These are phyloP conservation scores for Epinotia demarniana DNA, from an alignment of 2,888 invertebrate genomes.

Conservation along the genomic window DNA sequence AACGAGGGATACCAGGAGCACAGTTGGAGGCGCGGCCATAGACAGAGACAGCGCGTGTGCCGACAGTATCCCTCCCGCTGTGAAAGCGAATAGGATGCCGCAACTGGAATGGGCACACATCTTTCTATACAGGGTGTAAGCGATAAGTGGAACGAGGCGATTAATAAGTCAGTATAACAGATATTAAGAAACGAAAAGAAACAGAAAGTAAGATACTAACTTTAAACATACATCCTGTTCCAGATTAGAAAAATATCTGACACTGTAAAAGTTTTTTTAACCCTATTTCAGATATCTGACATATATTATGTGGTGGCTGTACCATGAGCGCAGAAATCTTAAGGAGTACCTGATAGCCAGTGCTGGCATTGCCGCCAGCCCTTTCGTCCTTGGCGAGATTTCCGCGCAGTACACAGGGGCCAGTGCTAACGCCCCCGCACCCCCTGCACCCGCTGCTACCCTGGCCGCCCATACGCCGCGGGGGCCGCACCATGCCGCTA, in stretches of 20 bases:
- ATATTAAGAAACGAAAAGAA: no score
- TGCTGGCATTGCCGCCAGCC: constrained; percentile 76
- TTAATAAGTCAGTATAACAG: no score
- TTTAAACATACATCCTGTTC: no score
- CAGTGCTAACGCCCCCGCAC: constrained; percentile 72
- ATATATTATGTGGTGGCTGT: neutral
- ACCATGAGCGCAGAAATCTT: neutral
- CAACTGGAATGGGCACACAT: constrained; percentile 61
- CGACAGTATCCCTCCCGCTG: constrained; percentile 73
- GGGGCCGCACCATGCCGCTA: constrained; percentile 77
- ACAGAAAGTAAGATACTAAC: no score
- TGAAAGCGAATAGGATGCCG: constrained; percentile 77
- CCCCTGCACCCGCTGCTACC: constrained; percentile 77
- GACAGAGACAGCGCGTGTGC: constrained; percentile 73
- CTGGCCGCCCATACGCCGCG: constrained; percentile 77
- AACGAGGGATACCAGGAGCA: constrained; percentile 70
- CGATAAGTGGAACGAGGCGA: no score
- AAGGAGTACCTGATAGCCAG: constrained; percentile 74
- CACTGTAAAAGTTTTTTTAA: no score
- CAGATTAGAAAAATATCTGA: no score
- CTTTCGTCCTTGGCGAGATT: constrained; percentile 74
- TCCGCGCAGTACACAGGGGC: constrained; percentile 78
- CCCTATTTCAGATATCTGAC: no score
- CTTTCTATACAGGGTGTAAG: neutral
- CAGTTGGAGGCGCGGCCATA: constrained; percentile 70